Evolutionary conservation across 2,888 invertebrate genomes (phyloP).

Genomic region (Xylophagus ater): DNA sequence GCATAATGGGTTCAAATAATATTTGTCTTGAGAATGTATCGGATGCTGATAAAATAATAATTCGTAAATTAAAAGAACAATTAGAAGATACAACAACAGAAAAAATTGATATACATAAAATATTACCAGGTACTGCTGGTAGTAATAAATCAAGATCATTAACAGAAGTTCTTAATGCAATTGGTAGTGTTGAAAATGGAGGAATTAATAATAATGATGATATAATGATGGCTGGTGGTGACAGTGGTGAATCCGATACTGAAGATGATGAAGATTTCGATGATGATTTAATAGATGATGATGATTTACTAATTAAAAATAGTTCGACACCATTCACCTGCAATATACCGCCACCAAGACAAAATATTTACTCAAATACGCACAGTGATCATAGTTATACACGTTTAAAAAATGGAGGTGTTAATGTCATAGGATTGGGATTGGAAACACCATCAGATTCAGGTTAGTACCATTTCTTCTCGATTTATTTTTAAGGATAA

Average conservation of each 20-base stretch:
- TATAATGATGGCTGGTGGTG: neutral
- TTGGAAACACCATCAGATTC: conserved; percentile 86
- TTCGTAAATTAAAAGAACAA: conserved; percentile 31
- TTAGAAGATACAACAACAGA: conserved; percentile 32
- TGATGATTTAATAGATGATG: conserved; percentile 12
- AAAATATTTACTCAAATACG: conserved; percentile 16
- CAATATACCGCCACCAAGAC: conserved; percentile 19
- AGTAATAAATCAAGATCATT: conserved; percentile 16
- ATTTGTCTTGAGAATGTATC: conserved; percentile 24
- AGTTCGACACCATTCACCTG: too few relatives aligned
- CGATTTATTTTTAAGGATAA: too few relatives aligned
- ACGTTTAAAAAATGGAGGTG: conserved; percentile 45
- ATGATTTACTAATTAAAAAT: too few relatives aligned
- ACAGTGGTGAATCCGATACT: conserved; percentile 7
- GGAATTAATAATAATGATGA: too few relatives aligned
- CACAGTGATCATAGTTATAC: conserved; percentile 58
- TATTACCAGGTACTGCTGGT: conserved; percentile 10
- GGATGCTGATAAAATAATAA: conserved; percentile 23
- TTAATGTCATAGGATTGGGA: conserved; percentile 51
- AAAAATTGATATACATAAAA: conserved; percentile 21
- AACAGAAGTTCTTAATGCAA: conserved; percentile 31
- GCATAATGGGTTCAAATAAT: conserved; percentile 38
- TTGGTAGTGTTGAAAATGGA: conserved; percentile 17
- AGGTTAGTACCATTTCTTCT: too few relatives aligned
- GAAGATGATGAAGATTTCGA: conserved; percentile 18